phyloP scores from a whole-genome alignment of 2,113 vertebrate genomes.

The Meriones unguiculatus region DNA sequence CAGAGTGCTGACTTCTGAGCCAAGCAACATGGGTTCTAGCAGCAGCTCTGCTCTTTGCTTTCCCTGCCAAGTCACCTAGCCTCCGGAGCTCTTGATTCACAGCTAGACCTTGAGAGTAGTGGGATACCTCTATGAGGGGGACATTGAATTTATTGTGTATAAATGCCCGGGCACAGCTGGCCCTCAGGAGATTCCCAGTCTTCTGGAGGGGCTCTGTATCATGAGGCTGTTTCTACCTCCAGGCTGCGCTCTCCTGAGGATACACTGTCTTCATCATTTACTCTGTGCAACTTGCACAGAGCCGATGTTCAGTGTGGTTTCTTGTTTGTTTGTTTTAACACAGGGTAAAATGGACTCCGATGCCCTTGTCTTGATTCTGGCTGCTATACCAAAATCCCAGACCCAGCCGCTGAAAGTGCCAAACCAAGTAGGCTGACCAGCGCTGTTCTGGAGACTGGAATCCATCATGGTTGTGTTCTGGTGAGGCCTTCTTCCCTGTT shows the following conservation, averaged over 20 bases:
- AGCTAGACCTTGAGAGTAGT: not conserved
- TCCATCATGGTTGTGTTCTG: not conserved
- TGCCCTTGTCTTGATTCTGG: not conserved
- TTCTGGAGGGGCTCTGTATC: not conserved
- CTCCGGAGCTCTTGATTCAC: not conserved
- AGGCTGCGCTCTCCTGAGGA: not conserved
- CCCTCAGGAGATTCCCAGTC: not conserved
- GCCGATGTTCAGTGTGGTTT: not conserved
- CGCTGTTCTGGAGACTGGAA: not conserved
- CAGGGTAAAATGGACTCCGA: not conserved
- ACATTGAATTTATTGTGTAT: not conserved
- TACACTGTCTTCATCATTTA: not conserved
- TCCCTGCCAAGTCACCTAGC: not conserved
- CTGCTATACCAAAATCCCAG: not conserved
- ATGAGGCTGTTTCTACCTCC: not conserved
- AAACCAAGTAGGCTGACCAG: not conserved
- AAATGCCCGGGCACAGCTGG: not conserved
- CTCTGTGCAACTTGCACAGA: not conserved
- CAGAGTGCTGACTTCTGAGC: not conserved
- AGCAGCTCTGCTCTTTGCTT: not conserved
- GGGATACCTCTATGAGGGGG: not conserved
- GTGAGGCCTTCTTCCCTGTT: not conserved
- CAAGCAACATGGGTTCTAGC: not conserved
- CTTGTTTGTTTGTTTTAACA: not conserved
- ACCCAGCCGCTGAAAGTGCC: not conserved